Evolutionary conservation across 53 echinoderm and acorn worm genomes (phyloP).

Genomic region (Temnopleurus reevesii): DNA sequence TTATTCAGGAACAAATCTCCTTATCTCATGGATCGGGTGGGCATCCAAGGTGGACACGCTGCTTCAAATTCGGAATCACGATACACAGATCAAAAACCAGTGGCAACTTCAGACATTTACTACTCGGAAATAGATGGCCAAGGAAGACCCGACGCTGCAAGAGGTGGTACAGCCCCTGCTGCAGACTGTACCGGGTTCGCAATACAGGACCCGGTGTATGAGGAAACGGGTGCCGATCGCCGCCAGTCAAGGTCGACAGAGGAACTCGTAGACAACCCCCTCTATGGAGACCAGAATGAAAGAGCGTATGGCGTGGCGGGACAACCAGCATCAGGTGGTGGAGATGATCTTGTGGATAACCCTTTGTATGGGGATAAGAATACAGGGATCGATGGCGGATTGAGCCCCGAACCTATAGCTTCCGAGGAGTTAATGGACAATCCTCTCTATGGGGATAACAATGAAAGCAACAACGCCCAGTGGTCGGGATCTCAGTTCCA

Average conservation of each 20-base stretch:
- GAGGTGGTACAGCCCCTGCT: too few relatives aligned
- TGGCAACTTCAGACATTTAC: background rate
- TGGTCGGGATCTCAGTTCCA: background rate
- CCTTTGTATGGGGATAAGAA: background rate
- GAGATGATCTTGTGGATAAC: background rate
- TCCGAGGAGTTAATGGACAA: too few relatives aligned
- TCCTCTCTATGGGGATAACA: background rate
- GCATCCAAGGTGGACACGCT: background rate
- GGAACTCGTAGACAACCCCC: background rate
- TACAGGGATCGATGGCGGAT: background rate
- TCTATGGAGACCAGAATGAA: background rate
- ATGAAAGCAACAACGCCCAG: too few relatives aligned
- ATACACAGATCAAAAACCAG: background rate
- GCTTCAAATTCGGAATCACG: background rate
- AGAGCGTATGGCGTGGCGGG: background rate
- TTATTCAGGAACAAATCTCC: background rate
- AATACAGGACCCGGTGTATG: background rate
- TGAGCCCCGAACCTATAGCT: too few relatives aligned
- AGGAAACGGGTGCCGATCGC: background rate
- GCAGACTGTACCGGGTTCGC: background rate
- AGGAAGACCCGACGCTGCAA: background rate
- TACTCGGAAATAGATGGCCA: background rate
- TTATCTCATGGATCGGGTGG: background rate
- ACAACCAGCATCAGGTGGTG: background rate
- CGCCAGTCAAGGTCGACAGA: background rate